Evolutionary conservation across 92 coral and sea anemone genomes (phyloP), one percentile per base, ranked within the genome.

Genomic region (Palythoa heliodiscus): DNA sequence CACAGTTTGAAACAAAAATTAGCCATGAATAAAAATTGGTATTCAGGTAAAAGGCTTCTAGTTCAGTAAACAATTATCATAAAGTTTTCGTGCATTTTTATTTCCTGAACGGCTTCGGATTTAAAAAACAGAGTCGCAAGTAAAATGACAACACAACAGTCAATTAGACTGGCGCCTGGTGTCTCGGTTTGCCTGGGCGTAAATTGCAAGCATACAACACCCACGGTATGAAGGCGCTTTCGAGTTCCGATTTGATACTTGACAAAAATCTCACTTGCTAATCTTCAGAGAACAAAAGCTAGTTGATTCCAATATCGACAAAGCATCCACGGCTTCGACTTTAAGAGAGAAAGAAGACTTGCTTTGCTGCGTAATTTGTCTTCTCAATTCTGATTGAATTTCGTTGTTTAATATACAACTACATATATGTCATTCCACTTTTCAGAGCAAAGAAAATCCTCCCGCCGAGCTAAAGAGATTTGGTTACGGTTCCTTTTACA

Each of bases 181-280:
- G 61, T 74, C 78, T 50, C 16, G 15, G 20, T 74, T 63, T 17
- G 23, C 3, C 17, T 2, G 83, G 71, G 53, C 47, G 83, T 78
- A 78, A 43, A 78, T 80, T 23, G 7, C 43, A 40, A 77, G 35
- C 55, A n/a, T 4, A 55, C 82, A 77, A 77, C 82, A 57, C 82
- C 82, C 82, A 77, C 82, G 11, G 14, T 55, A 6, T 54, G 24
- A 53, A 22, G 22, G 35, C 35, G 35, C 35, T 29, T 71, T 1
- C 23, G 19, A 71, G 29, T 71, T 58, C 64, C 20, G 17, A 29
- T 11, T 37, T 50, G 50, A 3, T 8, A 5, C 9, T 43, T 8
- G 50, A 43, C 50, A 43, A 43, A 43, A 43, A 43, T 43, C 50
- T 43, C 50, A 43, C 50, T 43, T 8, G 50, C 50, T 43, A 43